These are phyloP conservation scores for Sminthurinus aureus DNA, from an alignment of 2,888 invertebrate genomes.

Conservation along the genomic window DNA sequence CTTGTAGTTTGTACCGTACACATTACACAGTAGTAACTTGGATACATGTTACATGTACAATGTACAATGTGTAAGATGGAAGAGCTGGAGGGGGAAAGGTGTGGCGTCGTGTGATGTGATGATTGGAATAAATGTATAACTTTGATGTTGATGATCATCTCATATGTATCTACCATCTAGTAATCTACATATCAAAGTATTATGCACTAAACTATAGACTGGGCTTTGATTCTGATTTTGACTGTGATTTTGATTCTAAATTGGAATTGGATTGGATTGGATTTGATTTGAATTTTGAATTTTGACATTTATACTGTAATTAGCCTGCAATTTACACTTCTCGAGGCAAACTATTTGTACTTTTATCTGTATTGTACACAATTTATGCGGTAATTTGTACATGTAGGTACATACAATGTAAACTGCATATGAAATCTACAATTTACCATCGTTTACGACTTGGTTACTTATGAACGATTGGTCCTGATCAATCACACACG, in stretches of 20 bases:
- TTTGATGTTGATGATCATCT: background rate
- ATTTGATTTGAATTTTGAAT: background rate
- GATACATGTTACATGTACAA: no score
- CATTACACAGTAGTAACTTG: background rate
- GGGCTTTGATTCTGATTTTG: no score
- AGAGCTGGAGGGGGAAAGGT: constrained; percentile 34
- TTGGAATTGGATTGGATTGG: background rate
- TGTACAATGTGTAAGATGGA: no score
- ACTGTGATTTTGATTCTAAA: no score
- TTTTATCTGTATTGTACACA: no score
- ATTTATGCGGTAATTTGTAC: no score
- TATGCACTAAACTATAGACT: no score
- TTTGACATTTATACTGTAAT: constrained; percentile 10
- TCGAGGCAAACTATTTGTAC: background rate
- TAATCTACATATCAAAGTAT: no score
- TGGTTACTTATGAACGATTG: no score
- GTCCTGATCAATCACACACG: background rate
- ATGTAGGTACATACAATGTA: background rate
- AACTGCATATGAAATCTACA: no score
- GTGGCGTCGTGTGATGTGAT: constrained; percentile 10
- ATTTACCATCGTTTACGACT: no score
- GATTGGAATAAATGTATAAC: background rate
- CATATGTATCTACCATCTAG: no score
- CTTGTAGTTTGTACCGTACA: background rate
- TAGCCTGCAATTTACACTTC: background rate